Percentiles rank a stretch among this genome's conserved stretches.
Conservation (phyloP, 2,888 invertebrate genomes). For the Steromphala cineraria region DNA sequence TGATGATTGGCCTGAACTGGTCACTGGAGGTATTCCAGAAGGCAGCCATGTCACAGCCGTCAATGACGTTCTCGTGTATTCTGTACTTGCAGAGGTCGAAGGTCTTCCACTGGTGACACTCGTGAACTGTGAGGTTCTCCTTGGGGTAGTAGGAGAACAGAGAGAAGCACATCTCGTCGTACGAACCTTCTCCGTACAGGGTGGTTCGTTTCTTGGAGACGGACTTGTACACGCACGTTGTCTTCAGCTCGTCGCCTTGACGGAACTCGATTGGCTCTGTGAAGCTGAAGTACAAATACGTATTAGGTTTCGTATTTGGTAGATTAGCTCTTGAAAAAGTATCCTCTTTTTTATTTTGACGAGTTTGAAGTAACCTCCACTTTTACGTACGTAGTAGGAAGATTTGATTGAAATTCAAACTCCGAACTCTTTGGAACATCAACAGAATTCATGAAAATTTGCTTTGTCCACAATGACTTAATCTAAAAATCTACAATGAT, state of each 20-base stretch:
- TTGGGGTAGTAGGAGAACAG: slow-evolving; percentile 50
- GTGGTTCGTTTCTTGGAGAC: slow-evolving; percentile 31
- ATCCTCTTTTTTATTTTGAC: too few relatives aligned
- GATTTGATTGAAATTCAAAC: too few relatives aligned
- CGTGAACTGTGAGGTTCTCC: slow-evolving; percentile 33
- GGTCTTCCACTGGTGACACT: slow-evolving; percentile 47
- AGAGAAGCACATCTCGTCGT: slow-evolving; percentile 55
- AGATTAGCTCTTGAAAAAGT: too few relatives aligned
- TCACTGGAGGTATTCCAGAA: background rate
- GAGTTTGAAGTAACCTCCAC: too few relatives aligned
- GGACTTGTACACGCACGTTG: slow-evolving; percentile 44
- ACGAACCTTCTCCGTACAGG: slow-evolving; percentile 43
- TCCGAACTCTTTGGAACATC: too few relatives aligned
- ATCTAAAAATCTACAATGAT: too few relatives aligned
- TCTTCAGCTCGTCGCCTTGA: slow-evolving; percentile 49
- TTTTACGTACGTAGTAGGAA: too few relatives aligned
- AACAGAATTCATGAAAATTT: too few relatives aligned
- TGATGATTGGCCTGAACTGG: background rate
- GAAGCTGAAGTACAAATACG: slow-evolving; percentile 38
- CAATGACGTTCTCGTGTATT: background rate
- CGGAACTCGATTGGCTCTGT: slow-evolving; percentile 43
- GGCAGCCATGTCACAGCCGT: background rate
- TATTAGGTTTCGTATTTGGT: too few relatives aligned
- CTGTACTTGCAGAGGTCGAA: slow-evolving; percentile 24
- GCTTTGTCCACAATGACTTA: too few relatives aligned